phyloP scores from a whole-genome alignment of 2,797 vertebrate genomes.

The Tadarida brasiliensis region DNA sequence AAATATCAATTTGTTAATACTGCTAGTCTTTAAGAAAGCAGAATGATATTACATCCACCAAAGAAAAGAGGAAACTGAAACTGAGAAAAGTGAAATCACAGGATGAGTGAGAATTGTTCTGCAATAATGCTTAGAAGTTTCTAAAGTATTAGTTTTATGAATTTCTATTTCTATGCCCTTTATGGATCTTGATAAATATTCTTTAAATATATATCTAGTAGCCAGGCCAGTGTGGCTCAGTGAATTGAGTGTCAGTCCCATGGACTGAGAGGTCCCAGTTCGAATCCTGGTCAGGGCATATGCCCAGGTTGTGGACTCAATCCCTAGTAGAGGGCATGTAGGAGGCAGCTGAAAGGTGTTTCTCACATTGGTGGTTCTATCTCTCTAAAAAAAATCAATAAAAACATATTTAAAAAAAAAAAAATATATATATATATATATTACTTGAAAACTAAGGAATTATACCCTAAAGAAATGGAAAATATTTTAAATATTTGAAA shows the following conservation, averaged over 20 bases:
- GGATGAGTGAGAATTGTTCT: not conserved
- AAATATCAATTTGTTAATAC: not conserved
- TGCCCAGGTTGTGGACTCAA: too few relatives aligned
- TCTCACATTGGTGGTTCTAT: too few relatives aligned
- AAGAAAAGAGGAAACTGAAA: not conserved
- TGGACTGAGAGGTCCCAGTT: too few relatives aligned
- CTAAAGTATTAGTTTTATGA: not conserved
- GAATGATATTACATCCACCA: not conserved
- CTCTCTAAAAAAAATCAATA: too few relatives aligned
- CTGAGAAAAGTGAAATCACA: not conserved
- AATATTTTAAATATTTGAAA: slow-evolving; percentile 3
- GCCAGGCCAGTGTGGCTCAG: too few relatives aligned
- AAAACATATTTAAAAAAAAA: too few relatives aligned
- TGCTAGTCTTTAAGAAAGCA: not conserved
- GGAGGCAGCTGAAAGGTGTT: too few relatives aligned
- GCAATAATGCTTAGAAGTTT: not conserved
- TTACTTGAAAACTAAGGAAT: not conserved
- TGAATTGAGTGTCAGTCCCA: too few relatives aligned
- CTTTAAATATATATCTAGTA: not conserved
- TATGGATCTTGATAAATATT: not conserved
- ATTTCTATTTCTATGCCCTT: not conserved
- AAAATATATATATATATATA: not conserved
- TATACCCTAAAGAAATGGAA: not conserved
- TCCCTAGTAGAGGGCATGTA: too few relatives aligned
- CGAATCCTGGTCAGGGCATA: too few relatives aligned